phyloP scores from a whole-genome alignment of 2,888 invertebrate genomes.

The Torymus texanus region DNA sequence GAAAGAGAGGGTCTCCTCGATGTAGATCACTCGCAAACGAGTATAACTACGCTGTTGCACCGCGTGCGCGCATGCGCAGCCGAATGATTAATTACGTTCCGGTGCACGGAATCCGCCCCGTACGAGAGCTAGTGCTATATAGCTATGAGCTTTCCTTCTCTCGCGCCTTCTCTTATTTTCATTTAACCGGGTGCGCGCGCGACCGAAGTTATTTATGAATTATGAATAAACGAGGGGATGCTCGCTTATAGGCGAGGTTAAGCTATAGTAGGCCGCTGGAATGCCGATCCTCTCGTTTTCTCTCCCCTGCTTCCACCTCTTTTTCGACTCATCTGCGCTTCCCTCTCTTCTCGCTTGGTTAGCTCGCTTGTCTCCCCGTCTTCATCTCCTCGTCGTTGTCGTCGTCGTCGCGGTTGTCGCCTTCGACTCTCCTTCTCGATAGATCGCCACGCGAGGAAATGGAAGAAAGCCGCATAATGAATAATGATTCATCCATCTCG shows the following conservation, averaged over 20 bases:
- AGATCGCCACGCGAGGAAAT: constrained; percentile 25
- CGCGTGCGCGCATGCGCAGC: not conserved
- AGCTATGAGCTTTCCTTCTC: no score
- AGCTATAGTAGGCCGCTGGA: constrained; percentile 16
- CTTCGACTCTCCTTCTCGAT: not conserved
- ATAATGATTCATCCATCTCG: constrained; percentile 38
- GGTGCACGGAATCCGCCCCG: constrained; percentile 5
- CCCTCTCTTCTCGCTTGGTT: not conserved
- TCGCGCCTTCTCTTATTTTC: constrained; percentile 25
- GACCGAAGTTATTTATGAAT: constrained; percentile 47
- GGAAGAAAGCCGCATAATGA: constrained; percentile 20
- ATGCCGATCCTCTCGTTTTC: constrained; percentile 33
- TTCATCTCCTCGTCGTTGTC: not conserved
- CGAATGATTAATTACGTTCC: constrained; percentile 36
- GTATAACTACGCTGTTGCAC: not conserved
- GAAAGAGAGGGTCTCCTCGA: not conserved
- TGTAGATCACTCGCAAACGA: not conserved
- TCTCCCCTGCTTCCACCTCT: not conserved
- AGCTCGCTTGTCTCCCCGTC: no score
- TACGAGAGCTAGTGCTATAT: no score
- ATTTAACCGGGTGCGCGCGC: constrained; percentile 22
- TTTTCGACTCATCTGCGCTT: not conserved
- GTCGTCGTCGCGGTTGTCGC: not conserved
- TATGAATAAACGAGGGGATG: constrained; percentile 39
- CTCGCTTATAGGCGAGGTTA: constrained; percentile 1